Evolutionary conservation across 30 jellyfish, hydroid and myxozoan genomes (phyloP).

Genomic region (Clytia hemisphaerica): DNA sequence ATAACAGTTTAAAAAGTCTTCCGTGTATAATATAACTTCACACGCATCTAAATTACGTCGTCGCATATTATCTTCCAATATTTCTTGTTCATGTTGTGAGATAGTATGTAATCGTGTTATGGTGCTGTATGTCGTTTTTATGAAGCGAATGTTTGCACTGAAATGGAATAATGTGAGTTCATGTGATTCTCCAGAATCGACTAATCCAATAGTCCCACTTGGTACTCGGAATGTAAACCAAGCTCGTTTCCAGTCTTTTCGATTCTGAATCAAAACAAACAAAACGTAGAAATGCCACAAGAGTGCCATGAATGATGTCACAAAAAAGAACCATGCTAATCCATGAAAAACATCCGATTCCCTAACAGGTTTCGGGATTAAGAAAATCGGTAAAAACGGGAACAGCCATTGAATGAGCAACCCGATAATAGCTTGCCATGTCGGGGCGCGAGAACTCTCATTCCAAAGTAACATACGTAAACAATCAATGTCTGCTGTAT

Average conservation of each 20-base stretch:
- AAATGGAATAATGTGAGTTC: conserved; percentile 31
- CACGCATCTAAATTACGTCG: conserved; percentile 4
- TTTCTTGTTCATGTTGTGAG: conserved; percentile 25
- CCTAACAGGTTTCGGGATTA: conserved; percentile 7
- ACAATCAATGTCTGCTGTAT: conserved; percentile 4
- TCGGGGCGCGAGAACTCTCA: conserved; percentile 10
- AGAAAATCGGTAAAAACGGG: conserved; percentile 16
- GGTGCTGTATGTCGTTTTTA: background rate
- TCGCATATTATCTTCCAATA: conserved; percentile 18
- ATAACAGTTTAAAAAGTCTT: conserved; percentile 24
- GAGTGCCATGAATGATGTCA: background rate
- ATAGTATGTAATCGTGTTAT: conserved; percentile 28
- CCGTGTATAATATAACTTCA: conserved; percentile 41
- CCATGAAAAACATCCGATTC: background rate
- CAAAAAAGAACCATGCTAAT: conserved; percentile 5
- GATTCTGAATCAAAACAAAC: conserved; percentile 1
- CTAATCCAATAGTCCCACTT: conserved; percentile 46
- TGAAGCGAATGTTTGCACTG: conserved; percentile 36
- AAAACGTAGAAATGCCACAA: conserved; percentile 27
- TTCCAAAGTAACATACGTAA: conserved; percentile 22
- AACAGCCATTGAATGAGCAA: conserved; percentile 18
- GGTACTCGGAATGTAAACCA: conserved; percentile 55
- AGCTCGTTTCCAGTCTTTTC: conserved; percentile 18
- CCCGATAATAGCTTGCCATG: conserved; percentile 7
- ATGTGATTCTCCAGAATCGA: conserved; percentile 41